phyloP scores from a whole-genome alignment of 1,140 invertebrate species.

The Drosophila nigromelanica region DNA sequence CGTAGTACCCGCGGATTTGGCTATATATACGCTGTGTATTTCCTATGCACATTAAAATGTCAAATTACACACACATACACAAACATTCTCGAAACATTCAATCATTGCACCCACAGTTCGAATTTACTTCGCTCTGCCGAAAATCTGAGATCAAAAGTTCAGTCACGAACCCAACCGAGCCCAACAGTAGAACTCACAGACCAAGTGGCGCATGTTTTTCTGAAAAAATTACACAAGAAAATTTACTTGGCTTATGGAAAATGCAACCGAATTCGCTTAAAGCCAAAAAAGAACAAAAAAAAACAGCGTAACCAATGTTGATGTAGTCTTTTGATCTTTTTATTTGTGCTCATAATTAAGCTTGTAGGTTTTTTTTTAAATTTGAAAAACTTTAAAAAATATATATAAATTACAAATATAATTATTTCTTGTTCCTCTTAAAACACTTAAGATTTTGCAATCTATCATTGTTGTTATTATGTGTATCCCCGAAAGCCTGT shows the following conservation, averaged over 20 bases:
- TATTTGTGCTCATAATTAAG: background rate
- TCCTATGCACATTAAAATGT: constrained; percentile 75
- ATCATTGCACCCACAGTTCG: constrained; percentile 71
- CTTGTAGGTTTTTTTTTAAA: background rate
- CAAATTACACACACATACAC: constrained; percentile 56
- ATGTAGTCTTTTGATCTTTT: constrained; percentile 1
- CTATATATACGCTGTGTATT: constrained; percentile 38
- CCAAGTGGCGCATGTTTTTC: constrained; percentile 55
- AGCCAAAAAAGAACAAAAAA: background rate
- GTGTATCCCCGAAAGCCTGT: too few species aligned
- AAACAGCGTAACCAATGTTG: constrained; percentile 1
- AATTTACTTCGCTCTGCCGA: constrained; percentile 38
- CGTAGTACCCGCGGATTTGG: constrained; percentile 14
- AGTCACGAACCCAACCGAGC: constrained; percentile 65
- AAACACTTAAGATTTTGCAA: too few species aligned
- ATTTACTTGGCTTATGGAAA: constrained; percentile 32
- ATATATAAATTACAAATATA: too few species aligned
- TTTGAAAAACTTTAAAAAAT: too few species aligned
- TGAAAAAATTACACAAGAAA: constrained; percentile 43
- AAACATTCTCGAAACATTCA: constrained; percentile 49
- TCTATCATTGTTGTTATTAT: too few species aligned
- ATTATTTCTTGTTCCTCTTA: too few species aligned
- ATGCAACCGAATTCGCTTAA: constrained; percentile 25
- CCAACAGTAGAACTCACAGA: constrained; percentile 57
- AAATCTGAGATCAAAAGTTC: constrained; percentile 75